These are phyloP conservation scores for Streptopelia turtur DNA, from an alignment of 2,797 vertebrate genomes.

Conservation along the genomic window DNA sequence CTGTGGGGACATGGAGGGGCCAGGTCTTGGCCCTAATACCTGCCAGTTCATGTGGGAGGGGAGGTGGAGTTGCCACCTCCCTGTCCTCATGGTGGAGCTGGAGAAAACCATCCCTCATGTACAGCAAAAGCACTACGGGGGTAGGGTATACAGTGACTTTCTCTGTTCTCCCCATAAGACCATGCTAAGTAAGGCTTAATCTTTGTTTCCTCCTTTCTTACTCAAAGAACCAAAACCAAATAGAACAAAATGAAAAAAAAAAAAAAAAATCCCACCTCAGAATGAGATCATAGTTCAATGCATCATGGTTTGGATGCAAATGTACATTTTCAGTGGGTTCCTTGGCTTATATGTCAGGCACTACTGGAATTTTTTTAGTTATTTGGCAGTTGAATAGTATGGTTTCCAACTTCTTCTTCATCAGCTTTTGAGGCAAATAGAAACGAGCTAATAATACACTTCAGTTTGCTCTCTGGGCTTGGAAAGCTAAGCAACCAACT, in stretches of 20 bases:
- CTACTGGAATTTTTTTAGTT: conserved; percentile 67
- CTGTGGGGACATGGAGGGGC: rapidly evolving
- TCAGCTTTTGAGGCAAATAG: conserved; percentile 40
- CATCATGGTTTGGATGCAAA: conserved; percentile 59
- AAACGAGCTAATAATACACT: conserved; percentile 61
- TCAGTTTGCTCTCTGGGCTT: conserved; percentile 54
- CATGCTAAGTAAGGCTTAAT: not conserved
- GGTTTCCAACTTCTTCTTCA: conserved; percentile 61
- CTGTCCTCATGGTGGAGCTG: not conserved
- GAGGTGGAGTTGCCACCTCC: not conserved
- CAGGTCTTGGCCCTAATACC: not conserved
- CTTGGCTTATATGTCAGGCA: conserved; percentile 47
- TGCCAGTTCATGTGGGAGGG: not conserved
- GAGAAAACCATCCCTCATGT: not conserved
- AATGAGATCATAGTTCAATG: conserved; percentile 51
- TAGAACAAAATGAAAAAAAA: not conserved
- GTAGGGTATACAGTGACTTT: not conserved
- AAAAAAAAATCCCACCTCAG: not conserved
- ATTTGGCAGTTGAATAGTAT: conserved; percentile 60
- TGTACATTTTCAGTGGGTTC: conserved; percentile 63
- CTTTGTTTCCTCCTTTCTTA: not conserved
- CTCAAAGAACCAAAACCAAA: not conserved
- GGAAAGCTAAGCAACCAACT: conserved; percentile 54
- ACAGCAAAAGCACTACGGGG: rapidly evolving
- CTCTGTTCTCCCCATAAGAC: not conserved